Conservation (phyloP, 2,113 vertebrate genomes). For the Gymnarchus niloticus region DNA sequence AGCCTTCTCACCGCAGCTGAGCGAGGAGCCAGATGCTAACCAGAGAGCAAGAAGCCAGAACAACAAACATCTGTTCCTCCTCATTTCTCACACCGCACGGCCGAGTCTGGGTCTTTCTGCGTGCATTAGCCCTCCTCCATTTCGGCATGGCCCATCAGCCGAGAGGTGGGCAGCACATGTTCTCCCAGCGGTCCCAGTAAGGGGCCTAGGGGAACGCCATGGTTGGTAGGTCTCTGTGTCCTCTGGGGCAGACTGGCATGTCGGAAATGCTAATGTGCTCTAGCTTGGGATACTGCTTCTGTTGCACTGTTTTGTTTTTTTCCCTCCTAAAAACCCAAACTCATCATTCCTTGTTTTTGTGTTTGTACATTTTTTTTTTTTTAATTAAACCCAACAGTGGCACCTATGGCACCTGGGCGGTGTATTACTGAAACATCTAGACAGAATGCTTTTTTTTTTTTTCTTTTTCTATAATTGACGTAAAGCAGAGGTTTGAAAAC, state of each 20-base stretch:
- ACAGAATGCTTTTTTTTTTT: too few species aligned
- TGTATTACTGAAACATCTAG: background rate
- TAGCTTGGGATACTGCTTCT: too few species aligned
- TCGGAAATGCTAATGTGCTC: background rate
- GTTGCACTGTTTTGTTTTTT: too few species aligned
- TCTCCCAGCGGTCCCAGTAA: background rate
- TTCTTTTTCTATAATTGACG: too few species aligned
- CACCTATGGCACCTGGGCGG: background rate
- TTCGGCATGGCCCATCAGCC: background rate
- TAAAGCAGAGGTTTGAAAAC: background rate
- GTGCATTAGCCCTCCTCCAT: background rate
- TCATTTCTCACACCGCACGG: background rate
- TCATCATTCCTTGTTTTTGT: background rate
- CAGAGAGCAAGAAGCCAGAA: background rate
- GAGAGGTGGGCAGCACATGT: background rate
- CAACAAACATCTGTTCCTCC: background rate
- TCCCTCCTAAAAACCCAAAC: background rate
- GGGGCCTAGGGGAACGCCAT: background rate
- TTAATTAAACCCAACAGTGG: background rate
- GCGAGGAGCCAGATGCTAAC: background rate
- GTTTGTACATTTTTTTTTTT: constrained; percentile 1
- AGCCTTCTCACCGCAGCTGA: background rate
- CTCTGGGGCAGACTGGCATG: background rate
- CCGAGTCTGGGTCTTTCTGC: background rate
- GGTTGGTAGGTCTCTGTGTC: background rate